Conservation (phyloP, 2,888 invertebrate species). For the Encarsia formosa region DNA sequence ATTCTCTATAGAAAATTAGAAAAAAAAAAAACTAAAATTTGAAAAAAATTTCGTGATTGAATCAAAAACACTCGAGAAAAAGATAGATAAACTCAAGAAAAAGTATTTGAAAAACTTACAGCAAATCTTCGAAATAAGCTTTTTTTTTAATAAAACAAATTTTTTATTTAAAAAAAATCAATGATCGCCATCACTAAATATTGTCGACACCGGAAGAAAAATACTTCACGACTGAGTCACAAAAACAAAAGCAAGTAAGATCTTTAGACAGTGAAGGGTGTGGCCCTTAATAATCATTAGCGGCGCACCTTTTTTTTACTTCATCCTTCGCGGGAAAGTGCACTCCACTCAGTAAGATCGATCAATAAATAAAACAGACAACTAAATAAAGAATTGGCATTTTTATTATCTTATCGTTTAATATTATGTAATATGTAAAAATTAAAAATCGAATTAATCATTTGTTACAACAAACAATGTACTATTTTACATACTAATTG, state of each 20-base stretch:
- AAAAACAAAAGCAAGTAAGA: conserved; percentile 14
- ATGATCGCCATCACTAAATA: too few species aligned
- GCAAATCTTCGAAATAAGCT: too few species aligned
- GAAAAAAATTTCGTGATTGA: too few species aligned
- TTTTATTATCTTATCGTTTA: conserved; percentile 25
- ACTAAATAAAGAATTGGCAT: conserved; percentile 11
- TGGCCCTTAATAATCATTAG: conserved; percentile 38
- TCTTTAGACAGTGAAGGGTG: conserved; percentile 30
- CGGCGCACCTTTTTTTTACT: conserved; percentile 38
- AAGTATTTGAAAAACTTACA: too few species aligned
- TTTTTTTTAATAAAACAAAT: too few species aligned
- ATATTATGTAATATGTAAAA: conserved; percentile 36
- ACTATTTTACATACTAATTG: conserved; percentile 26
- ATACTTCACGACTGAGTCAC: conserved; percentile 11
- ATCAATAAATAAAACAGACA: conserved; percentile 2
- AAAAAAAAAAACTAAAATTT: too few species aligned
- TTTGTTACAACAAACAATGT: conserved; percentile 43
- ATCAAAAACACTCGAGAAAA: too few species aligned
- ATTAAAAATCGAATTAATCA: conserved; percentile 42
- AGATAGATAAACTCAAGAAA: too few species aligned
- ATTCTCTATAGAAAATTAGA: too few species aligned
- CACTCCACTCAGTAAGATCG: conserved; percentile 14
- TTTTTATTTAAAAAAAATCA: too few species aligned
- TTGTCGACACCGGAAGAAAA: too few species aligned
- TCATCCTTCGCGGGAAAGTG: conserved; percentile 22